Conservation (phyloP, 2,797 vertebrate species). For the Mus spretus region DNA sequence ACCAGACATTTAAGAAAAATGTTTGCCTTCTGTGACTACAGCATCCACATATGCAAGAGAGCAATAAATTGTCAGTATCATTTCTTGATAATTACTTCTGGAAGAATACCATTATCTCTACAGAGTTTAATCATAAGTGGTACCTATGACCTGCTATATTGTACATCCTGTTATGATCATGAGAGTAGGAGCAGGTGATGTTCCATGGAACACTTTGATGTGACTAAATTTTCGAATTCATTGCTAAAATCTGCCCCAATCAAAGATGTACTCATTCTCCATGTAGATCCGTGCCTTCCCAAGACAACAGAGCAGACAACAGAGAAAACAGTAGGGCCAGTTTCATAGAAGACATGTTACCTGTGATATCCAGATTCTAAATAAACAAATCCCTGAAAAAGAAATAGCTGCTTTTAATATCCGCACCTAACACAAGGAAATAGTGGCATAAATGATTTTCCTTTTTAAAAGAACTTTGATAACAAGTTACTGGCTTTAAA, state of each 20-base stretch:
- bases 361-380: background rate
- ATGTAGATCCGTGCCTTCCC: background rate
- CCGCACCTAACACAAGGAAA: background rate
- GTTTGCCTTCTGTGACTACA: background rate
- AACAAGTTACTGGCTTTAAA: slow-evolving; percentile 9
- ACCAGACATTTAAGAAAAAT: slow-evolving; percentile 23
- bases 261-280: background rate
- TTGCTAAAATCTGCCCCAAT: background rate
- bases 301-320: background rate
- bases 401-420: background rate
- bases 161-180: background rate
- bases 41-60: background rate
- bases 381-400: background rate
- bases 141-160: background rate
- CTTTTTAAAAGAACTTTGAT: background rate
- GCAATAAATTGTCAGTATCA: background rate
- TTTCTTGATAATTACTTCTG: background rate
- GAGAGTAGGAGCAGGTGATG: background rate
- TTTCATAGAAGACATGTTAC: background rate
- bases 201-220: background rate
- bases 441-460: background rate
- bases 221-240: background rate
- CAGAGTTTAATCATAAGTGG: background rate
- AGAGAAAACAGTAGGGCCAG: background rate
- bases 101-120: background rate